Evolutionary conservation across 2,113 vertebrate species (phyloP), one percentile per base, ranked within the genome.

Genomic region (Trichechus manatus): DNA sequence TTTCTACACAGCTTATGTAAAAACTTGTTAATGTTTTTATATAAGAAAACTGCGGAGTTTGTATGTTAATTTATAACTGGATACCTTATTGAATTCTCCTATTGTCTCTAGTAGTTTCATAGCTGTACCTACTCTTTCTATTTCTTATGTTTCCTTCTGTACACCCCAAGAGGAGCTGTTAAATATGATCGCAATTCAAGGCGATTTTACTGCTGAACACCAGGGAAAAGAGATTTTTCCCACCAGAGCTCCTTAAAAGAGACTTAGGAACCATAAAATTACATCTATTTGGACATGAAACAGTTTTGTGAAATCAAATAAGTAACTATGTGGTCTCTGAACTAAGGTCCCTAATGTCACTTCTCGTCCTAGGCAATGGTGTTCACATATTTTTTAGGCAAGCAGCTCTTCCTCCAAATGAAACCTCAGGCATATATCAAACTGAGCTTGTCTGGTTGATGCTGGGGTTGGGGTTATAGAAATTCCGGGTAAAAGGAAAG

Each of bases 141-240:
- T 56, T 93, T 63, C 84, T 70, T 77, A 53, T 33, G 31, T 82
- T 89, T 77, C 59, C 22, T 36, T 86, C n/a, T 70, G 36, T 47
- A 17, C 19, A 22, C 15, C 42, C 50, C 42, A 93, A 72, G 61
- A 87, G 33, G 33, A 83, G 20, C 23, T 56, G 13, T 93, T 72
- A 93, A 78, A 82, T 29, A 87, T 0, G 1, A 47, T 47, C 70
- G 11, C 17, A 95, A n/a, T 61, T 61, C 36, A 86, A 15, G 17
- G n/a, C n/a, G 63, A 93, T 87, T 78, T 96, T 78, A 93, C 10
- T 56, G 33, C 66, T 80, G 36, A 74, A 47, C 27, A 63, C 33
- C 39, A 81, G 63, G 56, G 78, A n/a, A 44, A 61, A 70, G 33
- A 78, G 8, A 50, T 36, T 47, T 47, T 47, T 47, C 47, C 47